Evolutionary conservation across 2,113 vertebrate genomes (phyloP), one percentile per base, ranked within the genome.

Genomic region (Pedetes capensis): DNA sequence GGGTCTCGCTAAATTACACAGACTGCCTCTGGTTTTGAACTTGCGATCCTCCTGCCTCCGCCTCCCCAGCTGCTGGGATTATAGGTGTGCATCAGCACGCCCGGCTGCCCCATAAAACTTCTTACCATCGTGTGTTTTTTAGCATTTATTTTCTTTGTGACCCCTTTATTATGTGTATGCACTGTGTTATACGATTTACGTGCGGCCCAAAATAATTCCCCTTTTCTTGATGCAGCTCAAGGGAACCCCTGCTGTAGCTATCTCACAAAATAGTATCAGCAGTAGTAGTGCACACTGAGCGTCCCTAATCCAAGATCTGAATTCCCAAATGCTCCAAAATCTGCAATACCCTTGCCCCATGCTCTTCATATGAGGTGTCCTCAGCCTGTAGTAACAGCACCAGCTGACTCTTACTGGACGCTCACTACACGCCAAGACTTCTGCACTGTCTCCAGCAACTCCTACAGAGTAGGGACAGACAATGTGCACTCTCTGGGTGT

Each of bases 201-300:
- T n/a, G n/a, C n/a, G n/a, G n/a, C n/a, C n/a, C n/a, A n/a, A n/a
- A n/a, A n/a, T n/a, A n/a, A n/a, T n/a, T n/a, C n/a, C n/a, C n/a
- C n/a, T n/a, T n/a, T n/a, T n/a, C n/a, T n/a, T n/a, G n/a, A n/a
- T n/a, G n/a, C n/a, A n/a, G n/a, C n/a, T n/a, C n/a, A n/a, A n/a
- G n/a, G n/a, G n/a, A n/a, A n/a, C n/a, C 8, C 1, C 9, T 0
- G 6, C n/a, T 22, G 9, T 8, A 23, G 10, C 2, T 13, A 25
- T 29, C 17, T 55, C 49, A 69, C 27, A 63, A 29, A 71, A 16
- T 20, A 59, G 8, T 51, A 14, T 23, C 3, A 25, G 27, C 13
- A 12, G 23, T 17, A 63, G 37, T 25, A 25, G 37, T 18, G 18
- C 55, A 87, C 23, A 9, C 42, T 74, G 32, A n/a, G 32, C 69